A percentile compares a stretch with the other conserved stretches of the same genome.
Evolutionary conservation across 2,888 invertebrate genomes (phyloP).

Genomic region (Ophion obscuratus): DNA sequence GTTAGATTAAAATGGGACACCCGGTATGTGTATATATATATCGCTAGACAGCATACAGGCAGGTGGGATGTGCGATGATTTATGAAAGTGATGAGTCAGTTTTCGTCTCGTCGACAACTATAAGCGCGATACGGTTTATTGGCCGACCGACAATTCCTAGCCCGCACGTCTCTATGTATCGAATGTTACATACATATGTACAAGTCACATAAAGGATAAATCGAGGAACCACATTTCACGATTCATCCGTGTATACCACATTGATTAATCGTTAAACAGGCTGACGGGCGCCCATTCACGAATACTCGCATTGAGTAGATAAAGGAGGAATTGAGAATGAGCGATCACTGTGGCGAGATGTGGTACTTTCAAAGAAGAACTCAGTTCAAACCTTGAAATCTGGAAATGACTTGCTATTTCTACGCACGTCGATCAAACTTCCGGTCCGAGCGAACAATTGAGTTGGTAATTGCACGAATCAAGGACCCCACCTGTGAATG

Average conservation of each 20-base stretch:
- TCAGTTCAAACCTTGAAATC: background rate
- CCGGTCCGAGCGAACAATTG: no score
- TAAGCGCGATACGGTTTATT: conserved; percentile 3
- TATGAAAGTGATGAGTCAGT: conserved; percentile 64
- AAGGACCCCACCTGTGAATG: no score
- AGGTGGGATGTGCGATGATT: conserved; percentile 56
- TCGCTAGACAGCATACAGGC: conserved; percentile 8
- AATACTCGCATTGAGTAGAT: background rate
- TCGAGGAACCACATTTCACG: background rate
- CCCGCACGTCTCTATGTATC: background rate
- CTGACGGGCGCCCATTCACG: no score
- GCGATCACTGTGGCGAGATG: background rate
- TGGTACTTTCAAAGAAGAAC: no score
- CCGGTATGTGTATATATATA: background rate
- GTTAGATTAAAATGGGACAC: no score
- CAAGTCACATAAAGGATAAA: background rate
- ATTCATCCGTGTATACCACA: background rate
- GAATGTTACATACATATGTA: background rate
- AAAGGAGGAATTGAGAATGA: background rate
- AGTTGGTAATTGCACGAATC: no score
- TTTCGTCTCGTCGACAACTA: conserved; percentile 40
- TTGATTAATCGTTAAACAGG: background rate
- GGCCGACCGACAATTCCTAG: conserved; percentile 17
- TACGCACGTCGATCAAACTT: no score
- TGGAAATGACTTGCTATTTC: background rate